Evolutionary conservation across 2,888 invertebrate genomes (phyloP), one percentile per base, ranked within the genome.

Genomic region (Himalopsyche tibetana): DNA sequence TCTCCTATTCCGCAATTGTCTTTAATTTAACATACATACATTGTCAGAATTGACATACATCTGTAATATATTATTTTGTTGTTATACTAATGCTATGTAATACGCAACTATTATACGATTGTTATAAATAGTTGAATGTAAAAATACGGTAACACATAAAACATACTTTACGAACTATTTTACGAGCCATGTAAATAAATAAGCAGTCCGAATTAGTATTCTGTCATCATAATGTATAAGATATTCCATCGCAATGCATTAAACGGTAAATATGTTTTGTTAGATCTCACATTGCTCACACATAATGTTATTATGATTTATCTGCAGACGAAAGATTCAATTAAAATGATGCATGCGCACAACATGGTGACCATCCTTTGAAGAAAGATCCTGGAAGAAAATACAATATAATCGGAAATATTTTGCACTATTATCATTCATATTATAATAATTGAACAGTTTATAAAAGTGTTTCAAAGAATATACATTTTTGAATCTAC

Each of bases 321-420:
- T 74, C 74, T 74, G 74, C 74, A 74, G 74, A 74, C 74, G 74
- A 74, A 74, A 74, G 74, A 74, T 74, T 74, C 74, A 74, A 74
- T 74, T 74, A 38, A 74, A 36, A 74, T 74, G 36, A 15, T 74
- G 74, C 74, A 74, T 74, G 74, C 5, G 74, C 51, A 51, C 51
- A 51, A 12, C 3, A 5, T 15, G 74, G 74, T 11, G 15, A 74
- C 74, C 74, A 74, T 28, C 28, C 15, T 74, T 74, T 38, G 11
- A 74, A 45, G 9, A 40, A 40, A 40, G 40, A 45, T 45, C 45
- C 45, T 45, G 45, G 8, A 11, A 45, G 45, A 45, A 45, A 45
- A 45, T 45, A 45, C 11, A 45, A 45, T 45, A 11, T 9, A 28
- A 45, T 11, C 2, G 45, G 45, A 45, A 9, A 45, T 45, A 9